Base-by-base conservation (phyloP, 2,797 vertebrate species). In the Eulemur mongoz region DNA sequence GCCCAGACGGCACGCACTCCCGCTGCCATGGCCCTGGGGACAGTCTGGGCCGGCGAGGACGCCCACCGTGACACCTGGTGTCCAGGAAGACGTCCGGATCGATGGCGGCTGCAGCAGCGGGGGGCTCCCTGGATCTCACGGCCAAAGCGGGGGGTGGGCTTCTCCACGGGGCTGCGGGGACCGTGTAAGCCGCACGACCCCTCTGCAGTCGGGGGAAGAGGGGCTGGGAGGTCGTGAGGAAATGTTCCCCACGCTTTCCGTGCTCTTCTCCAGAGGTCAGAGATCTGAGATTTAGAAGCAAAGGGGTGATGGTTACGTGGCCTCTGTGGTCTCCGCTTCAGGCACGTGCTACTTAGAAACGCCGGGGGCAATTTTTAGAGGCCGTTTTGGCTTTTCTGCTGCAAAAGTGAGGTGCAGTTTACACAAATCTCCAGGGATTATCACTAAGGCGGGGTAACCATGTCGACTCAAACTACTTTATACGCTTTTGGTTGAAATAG, bases 11-110 rank as follows among this genome's bases (percentile, higher is more conserved):
- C 63, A 65, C 32, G 32, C 15, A 15, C 63, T 65, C 15, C 3
- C 3, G 63, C 63, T 65, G 63, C 18, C 7, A 17, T n/a, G 32
- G 15, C 67, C 50, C 50, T 11, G 54, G 54, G 91, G 32, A 65
- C 63, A 22, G 73, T 23, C 89, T 38, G 57, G 89, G 54, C 90
- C 59, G 27, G 67, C n/a, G 8, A 48, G 27, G 35, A 65, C 27
- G 22, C 1, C 6, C 18, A 32, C 75, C 8, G 10, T 83, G 89
- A 91, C 83, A 65, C 95, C 96, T 61, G 95, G 94, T 87, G 95
- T 97, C 92, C 84, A 65, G 93, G 93, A 89, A 89, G 86, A 72
- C 15, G 0, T 14, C 32, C 32, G 43, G 84, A 92, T 97, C 97
- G 43, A 97, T 38, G 87, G 80, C 0, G 12, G 50, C 52, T 12